Evolutionary conservation across 2,797 vertebrate genomes (phyloP).

Genomic region (Rhyacichthys aspro): DNA sequence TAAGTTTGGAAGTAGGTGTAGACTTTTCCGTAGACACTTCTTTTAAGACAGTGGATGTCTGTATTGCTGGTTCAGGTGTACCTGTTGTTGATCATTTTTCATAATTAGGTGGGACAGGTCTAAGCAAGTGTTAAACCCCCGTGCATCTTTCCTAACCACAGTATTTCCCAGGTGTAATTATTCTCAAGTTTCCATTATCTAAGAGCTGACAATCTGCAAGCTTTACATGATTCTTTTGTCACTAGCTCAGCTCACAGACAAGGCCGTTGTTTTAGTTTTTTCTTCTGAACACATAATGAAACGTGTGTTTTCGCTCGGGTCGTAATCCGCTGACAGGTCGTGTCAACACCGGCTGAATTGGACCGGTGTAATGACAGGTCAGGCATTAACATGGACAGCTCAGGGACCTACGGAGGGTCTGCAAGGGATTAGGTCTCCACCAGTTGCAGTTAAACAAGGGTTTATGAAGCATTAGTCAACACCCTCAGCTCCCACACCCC

Average conservation of each 20-base stretch:
- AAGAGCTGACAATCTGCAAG: constrained; percentile 20
- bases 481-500: background rate
- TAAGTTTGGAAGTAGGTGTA: too few species aligned
- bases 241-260: constrained; percentile 25
- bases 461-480: constrained; percentile 63
- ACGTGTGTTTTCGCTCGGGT: constrained; percentile 53
- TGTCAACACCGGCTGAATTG: constrained; percentile 72
- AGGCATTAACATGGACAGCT: constrained; percentile 73
- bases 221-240: constrained; percentile 26
- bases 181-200: background rate
- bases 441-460: constrained; percentile 56
- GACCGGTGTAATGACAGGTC: constrained; percentile 71
- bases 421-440: constrained; percentile 58
- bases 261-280: constrained; percentile 29
- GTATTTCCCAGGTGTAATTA: background rate
- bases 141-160: background rate
- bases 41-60: too few species aligned
- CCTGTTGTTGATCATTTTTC: background rate
- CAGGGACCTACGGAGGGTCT: constrained; percentile 50
- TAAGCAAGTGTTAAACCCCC: background rate
- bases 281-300: constrained; percentile 55
- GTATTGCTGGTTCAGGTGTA: background rate
- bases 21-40: too few species aligned
- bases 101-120: background rate
- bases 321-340: constrained; percentile 71